A percentile compares a stretch with the other conserved stretches of the same genome.
Conservation (phyloP, 2,888 invertebrate species). For the Oscheius onirici region DNA sequence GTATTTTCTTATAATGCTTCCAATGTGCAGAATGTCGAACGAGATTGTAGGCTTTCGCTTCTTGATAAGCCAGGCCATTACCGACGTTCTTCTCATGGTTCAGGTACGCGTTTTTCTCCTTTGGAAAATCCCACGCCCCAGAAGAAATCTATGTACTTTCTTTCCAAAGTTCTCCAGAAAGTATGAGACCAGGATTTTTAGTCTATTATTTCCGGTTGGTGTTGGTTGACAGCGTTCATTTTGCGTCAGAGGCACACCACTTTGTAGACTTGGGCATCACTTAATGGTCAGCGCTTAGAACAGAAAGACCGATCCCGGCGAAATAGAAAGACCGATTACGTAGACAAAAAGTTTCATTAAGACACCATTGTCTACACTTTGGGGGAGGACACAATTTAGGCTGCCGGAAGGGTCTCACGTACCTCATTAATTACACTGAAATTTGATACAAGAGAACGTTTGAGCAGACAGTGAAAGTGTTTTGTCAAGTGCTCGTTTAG, state of each 20-base stretch:
- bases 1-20: slow-evolving; percentile 50
- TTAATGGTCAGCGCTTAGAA: background rate
- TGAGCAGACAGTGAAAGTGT: too few species aligned
- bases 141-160: too few species aligned
- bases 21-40: slow-evolving; percentile 57
- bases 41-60: slow-evolving; percentile 64
- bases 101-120: slow-evolving; percentile 38
- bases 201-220: slow-evolving; percentile 11
- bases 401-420: slow-evolving; percentile 21
- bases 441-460: slow-evolving; percentile 1
- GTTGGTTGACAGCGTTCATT: slow-evolving; percentile 16
- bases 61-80: slow-evolving; percentile 55
- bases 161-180: too few species aligned
- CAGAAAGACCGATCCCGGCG: background rate
- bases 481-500: too few species aligned
- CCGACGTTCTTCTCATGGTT: slow-evolving; percentile 58
- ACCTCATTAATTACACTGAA: slow-evolving; percentile 26
- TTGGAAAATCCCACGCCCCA: too few species aligned
- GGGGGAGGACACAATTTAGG: slow-evolving; percentile 21
- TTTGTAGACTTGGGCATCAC: too few species aligned
- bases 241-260: slow-evolving; percentile 3
- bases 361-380: background rate
- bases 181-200: background rate
- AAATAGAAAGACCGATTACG: slow-evolving; percentile 13
- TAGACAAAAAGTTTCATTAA: slow-evolving; percentile 18